phyloP scores from a whole-genome alignment of 64 coral and sea anemone genomes.

The Hydrozoanthus tunicans region DNA sequence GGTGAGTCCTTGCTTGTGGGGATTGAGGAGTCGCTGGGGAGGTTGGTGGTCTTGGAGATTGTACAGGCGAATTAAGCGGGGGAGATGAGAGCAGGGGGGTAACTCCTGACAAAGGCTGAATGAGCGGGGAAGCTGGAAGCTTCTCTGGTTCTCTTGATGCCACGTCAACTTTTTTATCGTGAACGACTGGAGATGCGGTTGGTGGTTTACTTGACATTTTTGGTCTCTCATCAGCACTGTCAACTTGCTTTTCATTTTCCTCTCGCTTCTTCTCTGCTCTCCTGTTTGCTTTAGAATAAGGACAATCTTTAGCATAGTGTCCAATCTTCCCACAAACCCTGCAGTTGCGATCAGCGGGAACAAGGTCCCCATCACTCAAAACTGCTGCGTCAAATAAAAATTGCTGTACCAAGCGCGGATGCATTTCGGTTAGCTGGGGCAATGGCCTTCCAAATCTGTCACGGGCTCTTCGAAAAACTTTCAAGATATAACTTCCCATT shows the following conservation, averaged over 20 bases:
- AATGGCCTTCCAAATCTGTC: slow-evolving; percentile 73
- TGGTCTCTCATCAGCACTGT: slow-evolving; percentile 22
- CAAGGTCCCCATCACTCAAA: slow-evolving; percentile 67
- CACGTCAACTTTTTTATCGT: slow-evolving; percentile 19
- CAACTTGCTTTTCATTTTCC: slow-evolving; percentile 37
- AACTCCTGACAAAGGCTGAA: no score
- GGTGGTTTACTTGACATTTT: slow-evolving; percentile 15
- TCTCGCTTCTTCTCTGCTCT: slow-evolving; percentile 63
- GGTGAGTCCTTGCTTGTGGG: neutral
- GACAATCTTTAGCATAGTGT: slow-evolving; percentile 86
- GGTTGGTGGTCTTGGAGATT: neutral
- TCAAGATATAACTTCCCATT: slow-evolving; percentile 74
- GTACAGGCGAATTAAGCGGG: neutral
- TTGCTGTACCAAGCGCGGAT: neutral
- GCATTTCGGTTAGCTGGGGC: neutral
- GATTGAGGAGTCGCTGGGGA: neutral
- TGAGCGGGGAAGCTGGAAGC: neutral
- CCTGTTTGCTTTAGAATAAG: slow-evolving; percentile 67
- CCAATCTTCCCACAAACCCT: slow-evolving; percentile 74
- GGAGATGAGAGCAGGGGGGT: neutral
- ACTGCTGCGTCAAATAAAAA: slow-evolving; percentile 68
- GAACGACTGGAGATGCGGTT: slow-evolving; percentile 6
- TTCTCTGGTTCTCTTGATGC: slow-evolving; percentile 4
- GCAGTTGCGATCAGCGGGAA: slow-evolving; percentile 78
- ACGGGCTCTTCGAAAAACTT: slow-evolving; percentile 66